These are phyloP conservation scores for Zaprionus kolodkinae DNA, from an alignment of 1,140 invertebrate genomes.

Conservation along the genomic window DNA sequence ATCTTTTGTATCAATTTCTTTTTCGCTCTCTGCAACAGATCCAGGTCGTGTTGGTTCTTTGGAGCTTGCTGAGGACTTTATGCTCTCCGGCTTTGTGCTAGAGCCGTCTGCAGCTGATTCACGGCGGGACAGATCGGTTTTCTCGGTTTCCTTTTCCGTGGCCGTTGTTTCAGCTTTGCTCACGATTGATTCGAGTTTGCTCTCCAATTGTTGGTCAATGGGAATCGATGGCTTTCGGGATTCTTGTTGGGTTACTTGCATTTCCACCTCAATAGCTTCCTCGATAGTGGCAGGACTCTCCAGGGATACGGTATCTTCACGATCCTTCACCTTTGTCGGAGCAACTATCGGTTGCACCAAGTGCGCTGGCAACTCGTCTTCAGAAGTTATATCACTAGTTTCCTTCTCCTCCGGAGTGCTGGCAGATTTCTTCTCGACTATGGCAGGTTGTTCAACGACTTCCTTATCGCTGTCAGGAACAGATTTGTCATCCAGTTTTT, in stretches of 20 bases:
- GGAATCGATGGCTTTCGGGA: slow-evolving; percentile 2
- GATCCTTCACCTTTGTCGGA: slow-evolving; percentile 59
- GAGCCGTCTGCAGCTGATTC: not conserved
- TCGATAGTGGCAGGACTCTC: slow-evolving; percentile 81
- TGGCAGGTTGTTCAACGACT: slow-evolving; percentile 44
- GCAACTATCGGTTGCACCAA: slow-evolving; percentile 37
- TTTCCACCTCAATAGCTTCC: slow-evolving; percentile 80
- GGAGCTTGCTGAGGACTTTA: slow-evolving; percentile 25
- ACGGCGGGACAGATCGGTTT: not conserved
- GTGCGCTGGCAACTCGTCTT: slow-evolving; percentile 75
- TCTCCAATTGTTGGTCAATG: slow-evolving; percentile 9
- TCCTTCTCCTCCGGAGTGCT: slow-evolving; percentile 79
- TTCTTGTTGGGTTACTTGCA: slow-evolving; percentile 45
- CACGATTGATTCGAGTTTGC: not conserved
- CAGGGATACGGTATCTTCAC: slow-evolving; percentile 72
- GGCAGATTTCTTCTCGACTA: slow-evolving; percentile 60
- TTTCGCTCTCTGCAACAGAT: slow-evolving; percentile 24
- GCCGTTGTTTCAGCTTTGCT: not conserved
- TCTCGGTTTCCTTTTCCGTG: not conserved
- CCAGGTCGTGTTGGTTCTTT: slow-evolving; percentile 36
- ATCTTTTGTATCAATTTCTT: slow-evolving; percentile 7
- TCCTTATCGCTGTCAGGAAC: slow-evolving; percentile 34
- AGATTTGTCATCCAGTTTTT: not conserved
- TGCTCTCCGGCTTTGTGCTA: not conserved
- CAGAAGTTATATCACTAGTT: slow-evolving; percentile 78